Base-by-base conservation (phyloP, 2,797 vertebrate genomes). In the Botia kubotai region DNA sequence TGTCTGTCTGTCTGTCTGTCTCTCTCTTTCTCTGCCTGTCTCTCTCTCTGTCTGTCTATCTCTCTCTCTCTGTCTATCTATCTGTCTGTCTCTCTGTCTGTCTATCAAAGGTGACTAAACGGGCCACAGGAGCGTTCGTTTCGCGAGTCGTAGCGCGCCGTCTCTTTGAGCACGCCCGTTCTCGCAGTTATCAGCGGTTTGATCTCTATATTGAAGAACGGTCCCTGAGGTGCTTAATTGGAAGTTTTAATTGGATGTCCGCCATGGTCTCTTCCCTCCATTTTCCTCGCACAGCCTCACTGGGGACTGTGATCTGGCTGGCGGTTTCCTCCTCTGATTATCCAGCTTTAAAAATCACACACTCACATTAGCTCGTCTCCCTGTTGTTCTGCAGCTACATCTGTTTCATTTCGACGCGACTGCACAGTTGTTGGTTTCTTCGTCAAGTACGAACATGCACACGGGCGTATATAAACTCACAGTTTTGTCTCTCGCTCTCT, bases 241-340 rank as follows among this genome's bases (percentile, higher is more conserved):
- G 73, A 73, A 55, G 63, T 67, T 84, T 82, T 80, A 77, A 84
- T 82, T 84, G 62, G 75, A 79, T 17, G 12, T 71, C 75, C 73
- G 46, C 80, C 66, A 71, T 70, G 66, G 65, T 72, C 80, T 78
- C 52, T 81, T 78, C 71, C 52, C 65, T 69, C 50, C 72, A 48
- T 57, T 81, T 81, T 77, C 60, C 62, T 68, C 71, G 43, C 69
- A 71, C 58, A 55, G 48, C 57, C 55, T 60, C 81, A 62, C 78
- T 36, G 63, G 74, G 76, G 78, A 83, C 39, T 58, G 14, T 10
- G 63, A 81, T 77, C 70, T 81, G 81, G 70, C 73, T 73, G 53
- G 33, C 46, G 50, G 65, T 53, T 76, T 80, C 29, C 67, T 60
- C 58, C 53, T 73, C 33, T 77, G 81, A 80, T 80, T 83, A 80